These are phyloP conservation scores for Drosophila ezoana DNA, from an alignment of 2,888 invertebrate species.

Conservation along the genomic window DNA sequence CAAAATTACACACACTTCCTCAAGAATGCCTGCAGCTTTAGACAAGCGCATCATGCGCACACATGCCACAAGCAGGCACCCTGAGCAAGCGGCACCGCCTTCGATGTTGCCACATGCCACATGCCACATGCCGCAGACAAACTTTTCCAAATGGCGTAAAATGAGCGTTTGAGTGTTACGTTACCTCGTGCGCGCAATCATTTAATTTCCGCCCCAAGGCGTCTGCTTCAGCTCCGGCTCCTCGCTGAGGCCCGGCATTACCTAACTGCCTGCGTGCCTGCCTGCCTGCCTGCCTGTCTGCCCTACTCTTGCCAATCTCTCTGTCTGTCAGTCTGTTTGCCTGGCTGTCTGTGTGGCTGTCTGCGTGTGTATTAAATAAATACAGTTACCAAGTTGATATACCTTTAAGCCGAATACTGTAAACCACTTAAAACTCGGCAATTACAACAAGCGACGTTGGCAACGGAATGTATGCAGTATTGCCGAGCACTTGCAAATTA, in stretches of 20 bases:
- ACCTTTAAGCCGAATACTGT: slow-evolving; percentile 79
- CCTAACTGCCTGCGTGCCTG: no score
- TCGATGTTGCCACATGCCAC: slow-evolving; percentile 39
- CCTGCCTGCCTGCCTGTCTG: slow-evolving; percentile 14
- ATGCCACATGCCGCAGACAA: slow-evolving; percentile 68
- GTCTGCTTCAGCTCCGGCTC: slow-evolving; percentile 36
- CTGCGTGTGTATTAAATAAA: slow-evolving; percentile 75
- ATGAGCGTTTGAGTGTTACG: slow-evolving; percentile 79
- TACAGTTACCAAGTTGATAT: slow-evolving; percentile 79
- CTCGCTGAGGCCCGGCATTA: slow-evolving; percentile 20
- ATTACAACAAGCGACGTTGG: slow-evolving; percentile 61
- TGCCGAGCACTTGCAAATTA: slow-evolving; percentile 65
- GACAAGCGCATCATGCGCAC: slow-evolving; percentile 62
- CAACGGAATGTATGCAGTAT: slow-evolving; percentile 63
- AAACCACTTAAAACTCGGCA: slow-evolving; percentile 76
- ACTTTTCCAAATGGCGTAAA: slow-evolving; percentile 79
- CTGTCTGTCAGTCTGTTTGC: slow-evolving; percentile 27
- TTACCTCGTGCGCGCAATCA: slow-evolving; percentile 79
- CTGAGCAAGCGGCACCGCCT: slow-evolving; percentile 35
- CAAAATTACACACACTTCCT: slow-evolving; percentile 59
- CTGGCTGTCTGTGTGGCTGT: slow-evolving; percentile 30
- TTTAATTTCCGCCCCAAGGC: slow-evolving; percentile 78
- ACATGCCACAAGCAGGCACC: slow-evolving; percentile 32
- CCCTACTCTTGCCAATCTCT: slow-evolving; percentile 23
- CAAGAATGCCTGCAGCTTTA: slow-evolving; percentile 64